phyloP scores from a whole-genome alignment of 2,797 vertebrate species.

The Acanthurus tractus region DNA sequence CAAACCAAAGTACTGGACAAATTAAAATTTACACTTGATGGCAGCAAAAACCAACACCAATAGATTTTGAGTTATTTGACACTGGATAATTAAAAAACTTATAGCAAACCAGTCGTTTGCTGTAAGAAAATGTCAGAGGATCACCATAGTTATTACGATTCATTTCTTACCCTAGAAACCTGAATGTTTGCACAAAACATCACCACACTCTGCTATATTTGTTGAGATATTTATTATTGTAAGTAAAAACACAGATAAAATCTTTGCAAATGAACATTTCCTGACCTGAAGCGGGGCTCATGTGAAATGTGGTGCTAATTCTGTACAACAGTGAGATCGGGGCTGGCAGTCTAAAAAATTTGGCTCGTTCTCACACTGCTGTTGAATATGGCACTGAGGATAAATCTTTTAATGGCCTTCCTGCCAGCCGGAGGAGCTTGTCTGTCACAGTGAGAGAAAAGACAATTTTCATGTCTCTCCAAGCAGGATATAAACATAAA shows the following conservation, averaged over 20 bases:
- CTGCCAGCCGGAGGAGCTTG: slow-evolving; percentile 16
- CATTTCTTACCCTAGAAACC: too few relatives aligned
- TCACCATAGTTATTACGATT: too few relatives aligned
- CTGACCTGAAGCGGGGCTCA: not conserved
- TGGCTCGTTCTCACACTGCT: slow-evolving; percentile 16
- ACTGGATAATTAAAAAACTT: too few relatives aligned
- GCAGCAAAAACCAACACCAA: too few relatives aligned
- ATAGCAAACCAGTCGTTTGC: too few relatives aligned
- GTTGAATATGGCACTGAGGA: slow-evolving; percentile 2
- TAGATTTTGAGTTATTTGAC: too few relatives aligned
- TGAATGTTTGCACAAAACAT: too few relatives aligned
- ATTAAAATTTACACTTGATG: not conserved
- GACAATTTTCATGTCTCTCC: not conserved
- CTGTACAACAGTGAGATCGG: not conserved
- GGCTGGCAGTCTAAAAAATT: slow-evolving; percentile 1
- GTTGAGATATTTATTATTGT: too few relatives aligned
- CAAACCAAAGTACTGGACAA: not conserved
- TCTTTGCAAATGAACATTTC: slow-evolving; percentile 1
- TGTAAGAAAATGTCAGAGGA: too few relatives aligned
- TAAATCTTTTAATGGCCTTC: slow-evolving; percentile 23
- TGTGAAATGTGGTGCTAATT: slow-evolving; percentile 17
- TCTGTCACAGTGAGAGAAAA: not conserved
- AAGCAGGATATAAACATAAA: not conserved
- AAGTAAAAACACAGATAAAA: too few relatives aligned
- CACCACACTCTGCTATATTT: too few relatives aligned